Conservation (phyloP, 2,888 invertebrate species). For the Dryomyza anilis region DNA sequence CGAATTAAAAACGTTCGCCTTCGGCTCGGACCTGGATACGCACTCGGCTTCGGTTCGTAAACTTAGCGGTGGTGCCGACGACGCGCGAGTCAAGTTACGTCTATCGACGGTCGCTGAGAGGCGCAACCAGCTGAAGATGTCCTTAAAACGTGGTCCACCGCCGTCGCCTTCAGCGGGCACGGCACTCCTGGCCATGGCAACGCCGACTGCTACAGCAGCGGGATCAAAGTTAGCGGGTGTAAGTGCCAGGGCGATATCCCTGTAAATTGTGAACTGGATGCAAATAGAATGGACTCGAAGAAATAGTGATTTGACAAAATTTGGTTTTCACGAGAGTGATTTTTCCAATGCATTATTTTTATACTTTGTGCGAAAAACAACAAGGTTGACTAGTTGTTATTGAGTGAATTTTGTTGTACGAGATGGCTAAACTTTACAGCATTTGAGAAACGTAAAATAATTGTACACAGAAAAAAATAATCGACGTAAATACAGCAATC, state of each 20-base stretch:
- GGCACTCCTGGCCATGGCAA: conserved; percentile 32
- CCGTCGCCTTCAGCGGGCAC: conserved; percentile 50
- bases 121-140: conserved; percentile 51
- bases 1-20: conserved; percentile 40
- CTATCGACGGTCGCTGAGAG: conserved; percentile 45
- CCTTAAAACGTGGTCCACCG: conserved; percentile 53
- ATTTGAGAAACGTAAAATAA: too few species aligned
- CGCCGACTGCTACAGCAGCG: background rate
- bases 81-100: too few species aligned
- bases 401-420: background rate
- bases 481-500: too few species aligned
- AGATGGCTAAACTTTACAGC: conserved; percentile 1
- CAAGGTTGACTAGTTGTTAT: conserved; percentile 22
- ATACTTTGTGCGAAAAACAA: background rate
- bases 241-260: conserved; percentile 1
- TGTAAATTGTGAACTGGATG: too few species aligned
- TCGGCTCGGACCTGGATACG: background rate
- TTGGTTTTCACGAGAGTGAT: too few species aligned
- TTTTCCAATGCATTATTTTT: background rate
- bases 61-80: too few species aligned
- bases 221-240: background rate
- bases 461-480: too few species aligned
- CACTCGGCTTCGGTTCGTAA: conserved; percentile 22
- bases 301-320: too few species aligned
- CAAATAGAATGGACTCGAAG: too few species aligned